A percentile compares a stretch with the other conserved stretches of the same genome.
phyloP scores from a whole-genome alignment of 2,888 invertebrate species.

The Diaperis boleti region DNA sequence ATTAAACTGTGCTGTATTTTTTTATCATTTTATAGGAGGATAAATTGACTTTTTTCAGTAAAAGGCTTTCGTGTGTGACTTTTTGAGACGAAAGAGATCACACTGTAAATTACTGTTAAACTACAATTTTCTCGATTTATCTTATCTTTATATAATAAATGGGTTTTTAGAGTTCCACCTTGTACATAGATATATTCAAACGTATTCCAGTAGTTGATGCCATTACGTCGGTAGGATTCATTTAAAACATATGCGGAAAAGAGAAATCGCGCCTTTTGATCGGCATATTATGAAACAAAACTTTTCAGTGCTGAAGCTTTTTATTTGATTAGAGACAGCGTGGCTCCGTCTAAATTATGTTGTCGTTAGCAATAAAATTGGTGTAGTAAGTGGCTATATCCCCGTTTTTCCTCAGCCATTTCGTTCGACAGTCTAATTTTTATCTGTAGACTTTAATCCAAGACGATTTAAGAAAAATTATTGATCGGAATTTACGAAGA shows the following conservation, averaged over 20 bases:
- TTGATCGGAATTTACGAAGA: slow-evolving; percentile 22
- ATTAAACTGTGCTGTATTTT: too few relatives aligned
- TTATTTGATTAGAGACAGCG: slow-evolving; percentile 40
- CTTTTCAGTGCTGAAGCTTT: slow-evolving; percentile 30
- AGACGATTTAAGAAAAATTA: slow-evolving; percentile 21
- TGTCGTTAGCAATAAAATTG: slow-evolving; percentile 41
- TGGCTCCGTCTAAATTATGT: slow-evolving; percentile 38
- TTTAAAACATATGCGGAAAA: background rate
- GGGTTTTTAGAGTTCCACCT: too few relatives aligned
- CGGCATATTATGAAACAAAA: slow-evolving; percentile 32
- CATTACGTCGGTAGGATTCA: background rate
- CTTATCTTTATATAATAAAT: too few relatives aligned
- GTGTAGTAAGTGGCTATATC: slow-evolving; percentile 38
- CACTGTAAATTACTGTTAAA: too few relatives aligned
- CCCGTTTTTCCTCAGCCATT: slow-evolving; percentile 13
- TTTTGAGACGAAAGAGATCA: too few relatives aligned
- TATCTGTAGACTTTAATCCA: slow-evolving; percentile 14
- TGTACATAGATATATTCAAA: too few relatives aligned
- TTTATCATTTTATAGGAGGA: too few relatives aligned
- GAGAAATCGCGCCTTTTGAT: slow-evolving; percentile 14
- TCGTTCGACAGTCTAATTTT: slow-evolving; percentile 20
- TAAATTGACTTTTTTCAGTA: too few relatives aligned
- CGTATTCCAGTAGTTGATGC: too few relatives aligned
- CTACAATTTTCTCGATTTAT: too few relatives aligned
- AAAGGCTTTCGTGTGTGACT: too few relatives aligned